phyloP scores from a whole-genome alignment of 2,797 vertebrate genomes.

The Notolabrus celidotus region DNA sequence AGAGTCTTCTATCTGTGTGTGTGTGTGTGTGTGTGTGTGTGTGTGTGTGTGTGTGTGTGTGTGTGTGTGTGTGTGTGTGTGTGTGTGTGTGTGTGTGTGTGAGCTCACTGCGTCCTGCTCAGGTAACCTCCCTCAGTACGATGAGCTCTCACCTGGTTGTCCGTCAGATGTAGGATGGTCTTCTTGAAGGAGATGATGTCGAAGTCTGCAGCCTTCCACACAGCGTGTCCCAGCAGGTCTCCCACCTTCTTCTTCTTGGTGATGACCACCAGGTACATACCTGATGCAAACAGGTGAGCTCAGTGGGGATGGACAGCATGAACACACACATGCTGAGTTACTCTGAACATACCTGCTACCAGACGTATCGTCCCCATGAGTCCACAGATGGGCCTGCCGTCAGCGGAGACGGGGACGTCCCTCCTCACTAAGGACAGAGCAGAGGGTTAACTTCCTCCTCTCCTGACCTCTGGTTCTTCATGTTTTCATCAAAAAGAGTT shows the following conservation, averaged over 20 bases:
- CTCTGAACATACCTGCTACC: conserved; percentile 90
- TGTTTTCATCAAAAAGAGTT: no score
- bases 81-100: no score
- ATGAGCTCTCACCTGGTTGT: conserved; percentile 89
- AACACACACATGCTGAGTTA: not conserved
- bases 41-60: no score
- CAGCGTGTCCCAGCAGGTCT: conserved; percentile 90
- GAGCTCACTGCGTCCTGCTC: no score
- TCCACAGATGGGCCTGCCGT: conserved; percentile 91
- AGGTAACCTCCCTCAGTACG: no score
- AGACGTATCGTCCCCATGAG: conserved; percentile 94
- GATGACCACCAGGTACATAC: conserved; percentile 94
- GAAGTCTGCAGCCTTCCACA: conserved; percentile 96
- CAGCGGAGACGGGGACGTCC: conserved; percentile 92
- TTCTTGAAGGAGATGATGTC: conserved; percentile 96
- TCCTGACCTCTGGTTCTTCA: no score
- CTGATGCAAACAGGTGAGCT: conserved; percentile 66
- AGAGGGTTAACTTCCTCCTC: no score
- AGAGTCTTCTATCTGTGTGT: no score
- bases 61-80: no score
- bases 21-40: no score
- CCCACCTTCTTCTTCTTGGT: conserved; percentile 96
- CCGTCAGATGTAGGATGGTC: conserved; percentile 95
- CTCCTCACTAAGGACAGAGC: conserved; percentile 87
- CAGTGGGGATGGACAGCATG: not conserved